Conservation (phyloP, 2,888 invertebrate genomes). For the Caenorhabditis sp. region DNA sequence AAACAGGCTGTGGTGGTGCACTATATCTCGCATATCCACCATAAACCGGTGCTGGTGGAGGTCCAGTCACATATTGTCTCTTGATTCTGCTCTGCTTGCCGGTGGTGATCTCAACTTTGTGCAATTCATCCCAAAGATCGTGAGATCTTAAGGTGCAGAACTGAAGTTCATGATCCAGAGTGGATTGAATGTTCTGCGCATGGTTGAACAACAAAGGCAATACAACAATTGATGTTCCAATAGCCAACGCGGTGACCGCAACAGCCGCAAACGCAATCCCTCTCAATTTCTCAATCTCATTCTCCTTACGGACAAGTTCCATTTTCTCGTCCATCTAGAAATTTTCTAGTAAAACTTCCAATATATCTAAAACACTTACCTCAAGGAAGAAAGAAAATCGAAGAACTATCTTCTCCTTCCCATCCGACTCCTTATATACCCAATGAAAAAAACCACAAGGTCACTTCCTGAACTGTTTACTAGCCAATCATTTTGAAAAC, state of each 20-base stretch:
- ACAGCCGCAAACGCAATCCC: conserved; percentile 26
- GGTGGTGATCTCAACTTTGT: conserved; percentile 9
- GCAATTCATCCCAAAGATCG: conserved; percentile 49
- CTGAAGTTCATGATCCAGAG: conserved; percentile 45
- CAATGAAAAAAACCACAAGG: background rate
- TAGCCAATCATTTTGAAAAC: background rate
- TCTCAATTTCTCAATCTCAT: conserved; percentile 31
- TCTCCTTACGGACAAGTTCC: conserved; percentile 25
- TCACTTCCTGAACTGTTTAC: background rate
- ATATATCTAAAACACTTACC: background rate
- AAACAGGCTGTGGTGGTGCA: conserved; percentile 17
- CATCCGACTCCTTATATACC: background rate
- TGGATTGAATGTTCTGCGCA: conserved; percentile 37
- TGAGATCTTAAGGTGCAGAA: conserved; percentile 46
- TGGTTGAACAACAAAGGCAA: conserved; percentile 46
- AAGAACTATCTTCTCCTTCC: background rate
- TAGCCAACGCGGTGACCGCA: conserved; percentile 25
- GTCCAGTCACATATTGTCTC: conserved; percentile 14
- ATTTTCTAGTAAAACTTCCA: background rate
- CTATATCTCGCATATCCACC: conserved; percentile 9
- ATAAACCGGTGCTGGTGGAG: background rate
- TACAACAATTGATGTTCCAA: conserved; percentile 34
- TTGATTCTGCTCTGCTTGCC: conserved; percentile 11
- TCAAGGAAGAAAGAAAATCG: background rate
- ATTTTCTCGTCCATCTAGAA: conserved; percentile 31